Evolutionary conservation across 2,113 vertebrate genomes (phyloP).

Genomic region (Tinamus guttatus): DNA sequence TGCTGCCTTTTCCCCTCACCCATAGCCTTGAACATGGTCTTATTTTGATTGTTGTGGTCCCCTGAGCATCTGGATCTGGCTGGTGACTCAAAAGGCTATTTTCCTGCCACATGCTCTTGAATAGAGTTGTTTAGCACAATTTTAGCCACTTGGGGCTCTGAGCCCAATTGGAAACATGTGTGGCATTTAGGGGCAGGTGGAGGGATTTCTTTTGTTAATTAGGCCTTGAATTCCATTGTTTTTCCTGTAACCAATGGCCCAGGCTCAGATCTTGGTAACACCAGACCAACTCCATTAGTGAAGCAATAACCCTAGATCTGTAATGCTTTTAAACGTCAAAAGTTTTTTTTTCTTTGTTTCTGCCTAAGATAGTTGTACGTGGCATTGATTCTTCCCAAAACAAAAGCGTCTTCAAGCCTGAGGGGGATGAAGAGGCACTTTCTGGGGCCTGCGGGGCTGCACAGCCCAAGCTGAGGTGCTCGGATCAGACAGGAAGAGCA

Average conservation of each 20-base stretch:
- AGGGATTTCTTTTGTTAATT: constrained; percentile 58
- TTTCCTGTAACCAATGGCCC: constrained; percentile 28
- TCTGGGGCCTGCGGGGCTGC: neutral
- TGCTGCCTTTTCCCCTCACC: neutral
- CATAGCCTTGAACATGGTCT: neutral
- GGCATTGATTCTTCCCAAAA: neutral
- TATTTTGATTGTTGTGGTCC: constrained; percentile 39
- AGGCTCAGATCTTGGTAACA: neutral
- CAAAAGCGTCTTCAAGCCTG: neutral
- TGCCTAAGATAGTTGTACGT: neutral
- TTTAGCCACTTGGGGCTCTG: constrained; percentile 36
- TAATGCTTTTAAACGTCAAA: neutral
- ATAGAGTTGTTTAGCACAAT: constrained; percentile 41
- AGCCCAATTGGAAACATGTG: constrained; percentile 57
- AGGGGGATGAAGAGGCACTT: neutral
- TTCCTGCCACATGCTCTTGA: neutral
- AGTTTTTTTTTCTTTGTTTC: neutral
- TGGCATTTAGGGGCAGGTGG: constrained; percentile 58
- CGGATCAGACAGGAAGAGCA: constrained; percentile 7
- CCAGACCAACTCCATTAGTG: constrained; percentile 8
- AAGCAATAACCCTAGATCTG: constrained; percentile 18
- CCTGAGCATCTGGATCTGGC: constrained; percentile 43
- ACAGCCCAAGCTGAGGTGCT: neutral
- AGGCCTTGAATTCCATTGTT: constrained; percentile 52
- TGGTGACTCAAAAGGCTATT: constrained; percentile 18